A percentile compares a stretch with the other conserved stretches of the same genome.
Evolutionary conservation across 2,113 vertebrate genomes (phyloP).

Genomic region (Bubo blakistoni): DNA sequence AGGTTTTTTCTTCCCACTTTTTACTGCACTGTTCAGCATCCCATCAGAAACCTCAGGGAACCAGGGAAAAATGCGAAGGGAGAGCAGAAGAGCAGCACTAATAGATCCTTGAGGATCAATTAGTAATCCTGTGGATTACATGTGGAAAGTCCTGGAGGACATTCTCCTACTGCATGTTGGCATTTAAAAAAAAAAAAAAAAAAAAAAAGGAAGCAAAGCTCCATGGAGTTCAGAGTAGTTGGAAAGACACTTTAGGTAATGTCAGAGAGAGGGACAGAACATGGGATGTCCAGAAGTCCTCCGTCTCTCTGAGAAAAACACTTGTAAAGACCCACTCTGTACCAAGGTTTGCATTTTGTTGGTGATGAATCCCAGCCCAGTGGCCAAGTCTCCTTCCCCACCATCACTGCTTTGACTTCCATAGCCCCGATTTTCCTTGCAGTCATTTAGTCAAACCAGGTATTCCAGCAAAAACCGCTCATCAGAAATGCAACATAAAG

Average conservation of each 20-base stretch:
- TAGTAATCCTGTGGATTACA: background rate
- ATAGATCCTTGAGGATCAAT: background rate
- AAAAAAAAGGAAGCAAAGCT: too few species aligned
- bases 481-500: conserved; percentile 48
- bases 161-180: background rate
- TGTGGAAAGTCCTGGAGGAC: background rate
- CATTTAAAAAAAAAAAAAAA: background rate
- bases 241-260: background rate
- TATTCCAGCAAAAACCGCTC: background rate
- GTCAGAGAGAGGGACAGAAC: background rate
- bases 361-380: background rate
- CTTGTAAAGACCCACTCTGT: background rate
- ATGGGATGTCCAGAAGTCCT: background rate
- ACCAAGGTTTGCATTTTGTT: background rate
- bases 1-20: background rate
- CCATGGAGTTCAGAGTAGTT: background rate
- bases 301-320: background rate
- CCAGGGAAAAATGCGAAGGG: background rate
- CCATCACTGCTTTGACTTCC: fast-evolving
- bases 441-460: background rate
- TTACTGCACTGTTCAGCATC: background rate
- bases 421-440: background rate
- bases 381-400: background rate
- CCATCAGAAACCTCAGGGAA: background rate
- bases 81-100: background rate